phyloP scores from a whole-genome alignment of 2,797 vertebrate species.

The Micrastur ruficollis region DNA sequence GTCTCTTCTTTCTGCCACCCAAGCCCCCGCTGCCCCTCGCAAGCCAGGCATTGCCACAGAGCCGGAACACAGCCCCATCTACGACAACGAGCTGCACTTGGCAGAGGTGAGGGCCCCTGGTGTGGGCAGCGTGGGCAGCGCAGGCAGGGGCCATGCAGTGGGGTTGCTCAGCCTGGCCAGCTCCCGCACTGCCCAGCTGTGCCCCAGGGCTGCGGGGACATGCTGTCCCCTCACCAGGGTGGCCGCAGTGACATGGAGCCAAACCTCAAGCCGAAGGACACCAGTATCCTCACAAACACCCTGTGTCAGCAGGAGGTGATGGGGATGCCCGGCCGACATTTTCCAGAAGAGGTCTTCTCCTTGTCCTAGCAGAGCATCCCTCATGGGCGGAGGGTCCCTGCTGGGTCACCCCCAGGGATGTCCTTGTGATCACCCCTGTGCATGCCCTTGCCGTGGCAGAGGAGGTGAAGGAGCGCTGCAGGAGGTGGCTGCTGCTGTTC shows the following conservation, averaged over 20 bases:
- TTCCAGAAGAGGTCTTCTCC: background rate
- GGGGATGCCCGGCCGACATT: fast-evolving
- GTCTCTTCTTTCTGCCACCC: background rate
- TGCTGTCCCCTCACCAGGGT: fast-evolving
- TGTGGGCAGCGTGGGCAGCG: fast-evolving
- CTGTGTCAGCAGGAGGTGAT: background rate
- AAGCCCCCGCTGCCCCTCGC: fast-evolving
- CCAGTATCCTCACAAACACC: background rate
- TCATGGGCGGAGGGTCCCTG: background rate
- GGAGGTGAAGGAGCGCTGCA: fast-evolving
- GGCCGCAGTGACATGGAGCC: background rate
- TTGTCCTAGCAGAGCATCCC: background rate
- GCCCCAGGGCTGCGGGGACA: background rate
- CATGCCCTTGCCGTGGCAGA: fast-evolving
- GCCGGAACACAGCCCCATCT: fast-evolving
- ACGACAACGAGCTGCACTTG: background rate
- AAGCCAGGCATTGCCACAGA: fast-evolving
- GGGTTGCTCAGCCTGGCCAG: background rate
- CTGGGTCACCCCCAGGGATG: fast-evolving
- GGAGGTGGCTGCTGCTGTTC: background rate
- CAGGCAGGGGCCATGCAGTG: background rate
- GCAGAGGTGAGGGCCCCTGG: background rate
- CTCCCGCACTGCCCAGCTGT: fast-evolving
- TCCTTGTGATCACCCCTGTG: background rate
- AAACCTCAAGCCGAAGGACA: fast-evolving